Percentiles rank a stretch among this genome's conserved stretches.
phyloP scores from a whole-genome alignment of 92 coral and sea anemone species.

The Blastomussa wellsi region DNA sequence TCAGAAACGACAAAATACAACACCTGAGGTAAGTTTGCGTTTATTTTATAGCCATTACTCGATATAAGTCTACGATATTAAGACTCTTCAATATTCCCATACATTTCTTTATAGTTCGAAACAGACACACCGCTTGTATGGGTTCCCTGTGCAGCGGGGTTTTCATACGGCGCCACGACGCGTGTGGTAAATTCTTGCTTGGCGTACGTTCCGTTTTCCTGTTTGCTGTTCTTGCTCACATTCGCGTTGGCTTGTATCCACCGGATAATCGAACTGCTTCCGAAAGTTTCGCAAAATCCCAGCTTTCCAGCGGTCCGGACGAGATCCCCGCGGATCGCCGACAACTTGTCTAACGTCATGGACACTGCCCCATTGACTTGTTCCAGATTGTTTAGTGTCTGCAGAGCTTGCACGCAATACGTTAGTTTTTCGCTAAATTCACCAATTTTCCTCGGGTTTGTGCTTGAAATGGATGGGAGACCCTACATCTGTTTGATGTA shows the following conservation, averaged over 20 bases:
- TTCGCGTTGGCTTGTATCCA: conserved; percentile 11
- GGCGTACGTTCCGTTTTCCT: conserved; percentile 18
- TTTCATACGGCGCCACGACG: background rate
- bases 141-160: too few species aligned
- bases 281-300: conserved; percentile 41
- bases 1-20: too few species aligned
- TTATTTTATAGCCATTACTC: too few species aligned
- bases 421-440: conserved; percentile 48
- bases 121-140: too few species aligned
- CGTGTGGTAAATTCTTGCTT: background rate
- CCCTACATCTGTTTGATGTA: conserved; percentile 40
- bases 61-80: too few species aligned
- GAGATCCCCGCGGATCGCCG: conserved; percentile 61
- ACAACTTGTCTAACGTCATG: conserved; percentile 56
- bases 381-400: conserved; percentile 47
- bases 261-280: conserved; percentile 47
- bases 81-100: background rate
- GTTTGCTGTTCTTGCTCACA: conserved; percentile 29
- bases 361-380: conserved; percentile 56
- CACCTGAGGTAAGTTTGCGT: too few species aligned
- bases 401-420: conserved; percentile 45
- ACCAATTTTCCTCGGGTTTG: conserved; percentile 33
- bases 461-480: conserved; percentile 38
- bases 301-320: conserved; percentile 49
- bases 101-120: too few species aligned